These are phyloP conservation scores for Drosophila nigritarsus DNA, from an alignment of 2,888 invertebrate species.

Conservation along the genomic window DNA sequence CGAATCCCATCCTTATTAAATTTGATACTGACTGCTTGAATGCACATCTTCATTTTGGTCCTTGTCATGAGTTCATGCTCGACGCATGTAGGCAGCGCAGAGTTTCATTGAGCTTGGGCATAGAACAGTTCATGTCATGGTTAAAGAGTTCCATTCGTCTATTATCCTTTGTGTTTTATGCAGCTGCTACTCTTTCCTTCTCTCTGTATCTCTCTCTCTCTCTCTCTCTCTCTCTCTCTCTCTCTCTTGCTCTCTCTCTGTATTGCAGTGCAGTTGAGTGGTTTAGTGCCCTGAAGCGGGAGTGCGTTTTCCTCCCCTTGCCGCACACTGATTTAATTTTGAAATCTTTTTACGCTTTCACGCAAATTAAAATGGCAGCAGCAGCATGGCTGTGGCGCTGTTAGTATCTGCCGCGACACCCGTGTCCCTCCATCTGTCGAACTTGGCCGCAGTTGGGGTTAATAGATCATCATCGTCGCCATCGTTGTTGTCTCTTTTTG, in stretches of 20 bases:
- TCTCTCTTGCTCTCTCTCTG: neutral
- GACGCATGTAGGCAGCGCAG: neutral
- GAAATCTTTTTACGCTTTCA: constrained; percentile 70
- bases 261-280: constrained; percentile 31
- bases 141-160: constrained; percentile 46
- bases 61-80: neutral
- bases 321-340: constrained; percentile 71
- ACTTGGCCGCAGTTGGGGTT: constrained; percentile 55
- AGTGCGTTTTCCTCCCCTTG: constrained; percentile 17
- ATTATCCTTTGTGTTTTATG: constrained; percentile 11
- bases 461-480: constrained; percentile 59
- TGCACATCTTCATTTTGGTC: constrained; percentile 56
- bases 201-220: neutral
- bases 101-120: constrained; percentile 19
- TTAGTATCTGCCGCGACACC: constrained; percentile 5
- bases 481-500: neutral
- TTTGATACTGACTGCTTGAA: constrained; percentile 58
- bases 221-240: neutral
- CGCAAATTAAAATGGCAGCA: constrained; percentile 72
- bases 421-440: constrained; percentile 22
- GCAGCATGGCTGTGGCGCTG: constrained; percentile 1
- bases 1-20: constrained; percentile 58
- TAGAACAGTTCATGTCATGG: constrained; percentile 40
- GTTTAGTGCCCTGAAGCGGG: neutral
- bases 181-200: neutral